Base-by-base conservation (phyloP, 1,140 invertebrate genomes). In the Spodoptera litura region DNA sequence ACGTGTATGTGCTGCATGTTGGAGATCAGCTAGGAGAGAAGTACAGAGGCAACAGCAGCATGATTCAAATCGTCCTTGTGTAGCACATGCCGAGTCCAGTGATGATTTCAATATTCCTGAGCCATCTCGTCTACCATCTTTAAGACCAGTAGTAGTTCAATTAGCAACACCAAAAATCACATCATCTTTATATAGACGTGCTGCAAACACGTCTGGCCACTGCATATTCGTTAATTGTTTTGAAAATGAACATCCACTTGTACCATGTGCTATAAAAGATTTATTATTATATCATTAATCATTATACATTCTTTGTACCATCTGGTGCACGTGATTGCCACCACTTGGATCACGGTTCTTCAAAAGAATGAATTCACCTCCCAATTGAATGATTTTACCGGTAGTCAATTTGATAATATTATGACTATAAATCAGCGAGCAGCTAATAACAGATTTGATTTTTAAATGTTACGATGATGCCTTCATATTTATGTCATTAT, bases 401-500 rank as follows among this genome's bases (percentile, higher is more conserved):
- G 38, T 38, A 38, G 4, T 38, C 38, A 38, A 38, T 38, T 38
- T 38, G 38, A 38, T 38, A 38, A 38, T 38, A 38, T 38, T 38
- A 38, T 38, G 38, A 38, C 38, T 38, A 38, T 38, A 6, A 38
- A 4, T 3, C 38, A 38, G 38, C 38, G 38, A 38, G 38, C 38
- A 38, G 38, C 38, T 25, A 6, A n/a, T 25, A 59, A 27, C 13
- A 59, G 25, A 20, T 38, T 31, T 31, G 27, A 31, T n/a, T 61
- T 61, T 31, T 11, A 9, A 62, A 62, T 62, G n/a, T 62, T 35
- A 62, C 5, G 10, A 35, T 62, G 35, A 62, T 62, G 61, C n/a
- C 61, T 13, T 31, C 61, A 35, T 35, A 62, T 38, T 15, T 62
- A 15, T 62, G 61, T 35, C 61, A 62, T 62, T 62, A 62, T 38